Conservation (phyloP, 2,888 invertebrate genomes). For the Brachynemurus nebulosus region DNA sequence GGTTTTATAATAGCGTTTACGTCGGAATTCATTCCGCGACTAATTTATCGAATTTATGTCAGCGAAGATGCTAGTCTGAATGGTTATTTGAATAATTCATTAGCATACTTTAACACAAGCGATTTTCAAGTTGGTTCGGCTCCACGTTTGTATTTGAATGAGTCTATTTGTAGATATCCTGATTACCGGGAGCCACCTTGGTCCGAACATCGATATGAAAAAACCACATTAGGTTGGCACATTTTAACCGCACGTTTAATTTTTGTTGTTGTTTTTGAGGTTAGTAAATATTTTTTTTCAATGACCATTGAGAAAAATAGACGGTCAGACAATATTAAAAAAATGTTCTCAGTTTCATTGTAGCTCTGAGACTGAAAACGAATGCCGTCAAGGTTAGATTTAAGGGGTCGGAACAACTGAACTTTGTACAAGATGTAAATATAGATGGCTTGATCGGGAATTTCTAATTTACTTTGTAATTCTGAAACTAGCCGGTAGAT, state of each 20-base stretch:
- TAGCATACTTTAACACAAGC: conserved; percentile 56
- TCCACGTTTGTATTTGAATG: no score
- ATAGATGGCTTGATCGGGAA: no score
- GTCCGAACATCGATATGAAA: conserved; percentile 43
- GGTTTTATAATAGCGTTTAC: conserved; percentile 96
- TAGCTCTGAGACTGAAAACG: no score
- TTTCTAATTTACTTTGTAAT: no score
- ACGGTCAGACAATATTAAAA: no score
- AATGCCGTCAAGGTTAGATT: no score
- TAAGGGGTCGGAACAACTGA: no score
- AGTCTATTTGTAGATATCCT: conserved; percentile 52
- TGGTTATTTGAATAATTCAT: conserved; percentile 66
- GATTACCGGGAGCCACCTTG: conserved; percentile 68
- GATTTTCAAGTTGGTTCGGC: conserved; percentile 40
- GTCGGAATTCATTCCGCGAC: conserved; percentile 85
- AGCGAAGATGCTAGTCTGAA: conserved; percentile 45
- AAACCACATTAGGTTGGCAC: conserved; percentile 75
- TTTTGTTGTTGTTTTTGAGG: conserved; percentile 90
- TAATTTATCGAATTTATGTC: conserved; percentile 57
- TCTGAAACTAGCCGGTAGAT: no score
- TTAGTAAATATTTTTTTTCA: conserved; percentile 32
- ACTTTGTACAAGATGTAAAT: no score
- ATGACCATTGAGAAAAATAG: no score
- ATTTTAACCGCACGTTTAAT: conserved; percentile 78
- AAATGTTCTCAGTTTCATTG: no score